phyloP scores from a whole-genome alignment of 2,797 vertebrate species.

The Holocentrus rufus region DNA sequence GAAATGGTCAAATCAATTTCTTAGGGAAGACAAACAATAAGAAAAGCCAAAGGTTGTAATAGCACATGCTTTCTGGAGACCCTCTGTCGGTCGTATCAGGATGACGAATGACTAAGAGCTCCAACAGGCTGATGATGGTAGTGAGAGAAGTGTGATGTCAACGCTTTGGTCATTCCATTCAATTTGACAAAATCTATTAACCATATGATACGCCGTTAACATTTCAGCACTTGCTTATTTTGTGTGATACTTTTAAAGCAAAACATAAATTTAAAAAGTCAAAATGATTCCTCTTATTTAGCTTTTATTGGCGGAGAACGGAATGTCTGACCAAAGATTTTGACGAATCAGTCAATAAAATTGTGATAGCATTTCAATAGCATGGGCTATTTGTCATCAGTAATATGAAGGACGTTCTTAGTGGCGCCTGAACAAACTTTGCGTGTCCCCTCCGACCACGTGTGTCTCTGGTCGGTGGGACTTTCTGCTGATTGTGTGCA shows the following conservation, averaged over 20 bases:
- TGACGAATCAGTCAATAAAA: conserved; percentile 38
- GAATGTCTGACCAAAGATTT: conserved; percentile 46
- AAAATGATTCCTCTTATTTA: conserved; percentile 21
- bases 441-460: conserved; percentile 34
- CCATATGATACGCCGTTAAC: background rate
- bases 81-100: conserved; percentile 25
- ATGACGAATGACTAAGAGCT: background rate
- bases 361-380: conserved; percentile 26
- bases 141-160: background rate
- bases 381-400: background rate
- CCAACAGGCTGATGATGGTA: background rate
- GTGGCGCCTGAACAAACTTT: conserved; percentile 38
- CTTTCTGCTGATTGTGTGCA: conserved; percentile 71
- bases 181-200: background rate
- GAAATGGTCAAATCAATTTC: conserved; percentile 48
- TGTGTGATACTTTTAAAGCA: conserved; percentile 12
- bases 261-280: conserved; percentile 2
- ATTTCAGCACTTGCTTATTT: conserved; percentile 9
- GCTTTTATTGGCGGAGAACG: conserved; percentile 35
- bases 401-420: conserved; percentile 6
- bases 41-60: conserved; percentile 28
- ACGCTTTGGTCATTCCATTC: background rate
- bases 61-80: conserved; percentile 17
- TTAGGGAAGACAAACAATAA: conserved; percentile 51
- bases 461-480: conserved; percentile 46